Evolutionary conservation across 2,113 vertebrate species (phyloP).

Genomic region (Gymnorhina tibicen): DNA sequence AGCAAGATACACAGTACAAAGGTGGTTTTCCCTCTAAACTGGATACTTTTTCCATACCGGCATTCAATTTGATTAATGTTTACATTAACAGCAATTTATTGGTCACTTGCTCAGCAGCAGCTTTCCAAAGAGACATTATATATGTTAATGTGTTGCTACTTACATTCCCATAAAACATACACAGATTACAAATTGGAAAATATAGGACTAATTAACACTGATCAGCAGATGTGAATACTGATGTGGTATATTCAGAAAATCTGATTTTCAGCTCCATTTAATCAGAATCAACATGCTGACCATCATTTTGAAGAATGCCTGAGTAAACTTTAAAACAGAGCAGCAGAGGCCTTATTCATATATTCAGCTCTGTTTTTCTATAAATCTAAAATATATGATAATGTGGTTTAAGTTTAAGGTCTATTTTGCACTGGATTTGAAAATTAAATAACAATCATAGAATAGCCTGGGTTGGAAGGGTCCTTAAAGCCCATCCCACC

Average conservation of each 20-base stretch:
- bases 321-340: neutral
- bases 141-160: constrained; percentile 30
- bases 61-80: constrained; percentile 66
- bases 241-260: constrained; percentile 15
- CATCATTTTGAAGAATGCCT: constrained; percentile 7
- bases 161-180: constrained; percentile 54
- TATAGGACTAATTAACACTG: constrained; percentile 62
- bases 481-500: rapidly evolving
- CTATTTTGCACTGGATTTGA: constrained; percentile 46
- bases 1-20: neutral
- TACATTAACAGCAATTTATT: constrained; percentile 66
- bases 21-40: neutral
- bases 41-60: neutral
- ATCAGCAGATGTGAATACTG: constrained; percentile 44
- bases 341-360: neutral
- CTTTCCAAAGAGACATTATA: constrained; percentile 49
- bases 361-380: constrained; percentile 9
- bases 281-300: constrained; percentile 32
- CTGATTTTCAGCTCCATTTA: constrained; percentile 53
- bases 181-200: constrained; percentile 60
- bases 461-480: neutral
- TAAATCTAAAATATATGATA: neutral
- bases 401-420: constrained; percentile 19
- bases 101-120: constrained; percentile 64
- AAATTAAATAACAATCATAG: neutral